Evolutionary conservation across 1,140 invertebrate genomes (phyloP).

Genomic region (Leptonema lineaticorne): DNA sequence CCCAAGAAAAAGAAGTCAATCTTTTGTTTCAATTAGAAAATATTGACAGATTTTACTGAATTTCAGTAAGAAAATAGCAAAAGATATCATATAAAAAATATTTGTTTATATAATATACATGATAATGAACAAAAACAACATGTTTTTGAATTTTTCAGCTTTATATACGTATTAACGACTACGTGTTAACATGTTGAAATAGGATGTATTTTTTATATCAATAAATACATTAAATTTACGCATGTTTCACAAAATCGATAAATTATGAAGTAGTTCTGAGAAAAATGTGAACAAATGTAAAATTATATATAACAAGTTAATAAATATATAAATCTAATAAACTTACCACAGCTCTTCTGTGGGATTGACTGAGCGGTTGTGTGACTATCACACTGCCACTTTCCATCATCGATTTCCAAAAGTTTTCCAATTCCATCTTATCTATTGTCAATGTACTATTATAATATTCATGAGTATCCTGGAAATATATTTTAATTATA

Average conservation of each 20-base stretch:
- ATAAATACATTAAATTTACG: background rate
- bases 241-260: background rate
- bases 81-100: too few relatives aligned
- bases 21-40: background rate
- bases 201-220: too few relatives aligned
- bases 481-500: too few relatives aligned
- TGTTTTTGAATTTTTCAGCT: background rate
- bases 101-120: too few relatives aligned
- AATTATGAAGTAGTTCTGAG: background rate
- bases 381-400: constrained; percentile 63
- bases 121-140: too few relatives aligned
- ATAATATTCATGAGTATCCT: constrained; percentile 78
- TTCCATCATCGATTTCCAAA: constrained; percentile 74
- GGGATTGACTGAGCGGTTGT: constrained; percentile 77
- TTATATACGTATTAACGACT: background rate
- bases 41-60: background rate
- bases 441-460: constrained; percentile 70
- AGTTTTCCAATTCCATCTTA: constrained; percentile 57
- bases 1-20: background rate
- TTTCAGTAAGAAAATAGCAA: too few relatives aligned
- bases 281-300: constrained; percentile 11
- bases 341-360: constrained; percentile 83
- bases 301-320: constrained; percentile 24
- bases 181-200: background rate
- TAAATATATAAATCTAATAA: constrained; percentile 23